Evolutionary conservation across 2,797 vertebrate species (phyloP).

Genomic region (Hippoglossus hippoglossus): DNA sequence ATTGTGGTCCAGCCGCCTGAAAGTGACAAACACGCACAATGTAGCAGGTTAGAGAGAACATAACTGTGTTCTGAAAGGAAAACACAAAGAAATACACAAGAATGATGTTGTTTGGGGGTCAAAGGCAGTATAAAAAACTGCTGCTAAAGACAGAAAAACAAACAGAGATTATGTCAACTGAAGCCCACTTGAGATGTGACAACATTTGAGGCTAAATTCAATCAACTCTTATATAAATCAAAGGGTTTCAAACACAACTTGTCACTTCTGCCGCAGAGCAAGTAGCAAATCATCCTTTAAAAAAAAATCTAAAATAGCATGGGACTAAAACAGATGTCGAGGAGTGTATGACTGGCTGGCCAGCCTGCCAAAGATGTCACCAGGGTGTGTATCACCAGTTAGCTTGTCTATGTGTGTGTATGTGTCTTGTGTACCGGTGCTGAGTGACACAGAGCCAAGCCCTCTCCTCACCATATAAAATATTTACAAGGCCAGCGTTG

Average conservation of each 20-base stretch:
- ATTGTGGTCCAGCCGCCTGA: constrained; percentile 92
- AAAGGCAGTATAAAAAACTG: background rate
- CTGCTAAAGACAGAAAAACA: background rate
- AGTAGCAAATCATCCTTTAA: constrained; percentile 68
- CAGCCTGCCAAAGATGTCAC: constrained; percentile 75
- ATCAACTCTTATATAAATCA: constrained; percentile 53
- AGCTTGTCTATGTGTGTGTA: constrained; percentile 50
- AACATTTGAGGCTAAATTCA: constrained; percentile 6
- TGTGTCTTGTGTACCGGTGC: constrained; percentile 48
- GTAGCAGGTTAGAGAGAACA: constrained; percentile 36
- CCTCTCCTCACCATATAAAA: constrained; percentile 87
- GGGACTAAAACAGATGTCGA: constrained; percentile 74
- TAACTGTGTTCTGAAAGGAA: background rate
- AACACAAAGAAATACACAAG: constrained; percentile 1
- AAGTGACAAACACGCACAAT: constrained; percentile 48
- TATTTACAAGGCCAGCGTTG: constrained; percentile 89
- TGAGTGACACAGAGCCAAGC: constrained; percentile 80
- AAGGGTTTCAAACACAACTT: constrained; percentile 56
- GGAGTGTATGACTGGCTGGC: constrained; percentile 65
- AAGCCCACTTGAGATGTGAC: background rate
- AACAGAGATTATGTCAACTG: background rate
- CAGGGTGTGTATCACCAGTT: constrained; percentile 75
- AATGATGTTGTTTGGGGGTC: background rate
- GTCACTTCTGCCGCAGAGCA: constrained; percentile 66
- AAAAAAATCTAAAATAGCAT: constrained; percentile 72